Evolutionary conservation across 2,113 vertebrate genomes (phyloP).

Genomic region (Acrocephalus arundinaceus): DNA sequence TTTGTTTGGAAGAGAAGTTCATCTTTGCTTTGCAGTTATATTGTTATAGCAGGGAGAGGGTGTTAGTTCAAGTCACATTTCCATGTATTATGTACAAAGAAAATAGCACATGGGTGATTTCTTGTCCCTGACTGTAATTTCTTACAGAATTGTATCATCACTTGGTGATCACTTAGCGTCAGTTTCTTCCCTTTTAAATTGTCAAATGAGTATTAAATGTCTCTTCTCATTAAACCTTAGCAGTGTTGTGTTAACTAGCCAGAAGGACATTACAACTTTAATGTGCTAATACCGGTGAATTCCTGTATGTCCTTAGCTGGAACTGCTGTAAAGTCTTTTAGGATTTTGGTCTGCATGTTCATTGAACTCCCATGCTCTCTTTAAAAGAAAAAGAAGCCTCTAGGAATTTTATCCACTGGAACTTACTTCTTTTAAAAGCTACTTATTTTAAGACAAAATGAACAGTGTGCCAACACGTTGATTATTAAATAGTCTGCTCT

Average conservation of each 20-base stretch:
- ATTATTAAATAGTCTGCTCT: constrained; percentile 34
- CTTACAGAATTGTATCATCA: neutral
- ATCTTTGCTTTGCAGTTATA: neutral
- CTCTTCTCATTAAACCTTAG: neutral
- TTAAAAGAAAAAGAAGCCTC: neutral
- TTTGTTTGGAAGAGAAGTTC: neutral
- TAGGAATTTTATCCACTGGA: neutral
- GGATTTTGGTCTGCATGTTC: neutral
- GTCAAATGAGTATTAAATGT: neutral
- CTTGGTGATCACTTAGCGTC: neutral
- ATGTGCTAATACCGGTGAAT: neutral
- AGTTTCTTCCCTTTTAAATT: neutral
- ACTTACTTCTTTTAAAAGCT: neutral
- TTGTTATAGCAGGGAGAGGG: neutral
- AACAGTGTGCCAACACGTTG: neutral
- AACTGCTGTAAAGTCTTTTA: neutral
- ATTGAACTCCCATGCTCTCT: neutral
- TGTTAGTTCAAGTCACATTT: neutral
- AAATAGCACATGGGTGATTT: neutral
- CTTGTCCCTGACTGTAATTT: neutral
- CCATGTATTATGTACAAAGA: neutral
- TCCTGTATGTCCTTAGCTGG: neutral
- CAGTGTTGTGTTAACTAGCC: neutral
- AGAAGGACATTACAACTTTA: neutral
- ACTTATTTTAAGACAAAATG: constrained; percentile 28